Evolutionary conservation across 2,113 vertebrate genomes (phyloP).

Genomic region (Gopherus evgoodei): DNA sequence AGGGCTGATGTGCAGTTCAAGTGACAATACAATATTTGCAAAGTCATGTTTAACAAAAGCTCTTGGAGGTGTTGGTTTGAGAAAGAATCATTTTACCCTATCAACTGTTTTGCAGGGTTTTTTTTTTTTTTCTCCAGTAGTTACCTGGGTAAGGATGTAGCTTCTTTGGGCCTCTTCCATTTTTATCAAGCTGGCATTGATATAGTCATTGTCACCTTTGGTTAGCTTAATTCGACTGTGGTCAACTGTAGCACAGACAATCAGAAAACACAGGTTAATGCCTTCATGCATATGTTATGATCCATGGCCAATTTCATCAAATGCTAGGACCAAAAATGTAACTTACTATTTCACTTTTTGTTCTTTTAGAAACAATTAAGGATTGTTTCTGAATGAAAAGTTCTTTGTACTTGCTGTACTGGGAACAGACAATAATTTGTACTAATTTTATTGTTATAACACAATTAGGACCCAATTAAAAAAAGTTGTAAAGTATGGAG

Average conservation of each 20-base stretch:
- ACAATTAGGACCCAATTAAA: not conserved
- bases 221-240: constrained; percentile 97
- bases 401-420: not conserved
- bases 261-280: constrained; percentile 54
- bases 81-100: not conserved
- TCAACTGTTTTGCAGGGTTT: not conserved
- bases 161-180: constrained; percentile 95
- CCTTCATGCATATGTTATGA: not conserved
- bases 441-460: not conserved
- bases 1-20: not conserved
- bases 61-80: not conserved
- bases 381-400: not conserved
- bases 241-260: constrained; percentile 87
- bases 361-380: not conserved
- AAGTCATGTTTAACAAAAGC: not conserved
- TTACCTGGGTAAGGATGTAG: constrained; percentile 99
- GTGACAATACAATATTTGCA: not conserved
- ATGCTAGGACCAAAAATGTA: not conserved
- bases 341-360: no score
- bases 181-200: constrained; percentile 96
- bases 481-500: not conserved
- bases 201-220: constrained; percentile 94
- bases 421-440: not conserved
- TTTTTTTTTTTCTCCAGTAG: not conserved
- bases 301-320: not conserved